Base-by-base conservation (phyloP, 2,113 vertebrate species). In the Isichthys henryi region DNA sequence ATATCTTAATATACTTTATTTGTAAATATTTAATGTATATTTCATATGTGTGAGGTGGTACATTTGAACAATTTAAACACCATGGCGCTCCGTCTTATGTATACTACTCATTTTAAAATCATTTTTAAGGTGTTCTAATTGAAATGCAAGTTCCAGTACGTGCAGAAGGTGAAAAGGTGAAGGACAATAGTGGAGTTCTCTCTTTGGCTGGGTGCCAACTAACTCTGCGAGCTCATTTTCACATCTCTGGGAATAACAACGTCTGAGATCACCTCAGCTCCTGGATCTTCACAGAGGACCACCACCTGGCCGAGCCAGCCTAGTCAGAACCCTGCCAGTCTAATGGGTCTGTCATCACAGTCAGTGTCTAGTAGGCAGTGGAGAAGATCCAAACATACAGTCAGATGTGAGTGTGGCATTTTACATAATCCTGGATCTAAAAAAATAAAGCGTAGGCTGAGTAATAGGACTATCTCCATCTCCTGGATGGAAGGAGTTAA, bases 321-420 rank as follows among this genome's bases (percentile, higher is more conserved):
- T 92, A 95, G 95, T 95, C 95, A 93, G 92, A 92, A 90, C 93
- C 49, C 92, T 48, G 91, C 93, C 93, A 93, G 93, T 95, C 94
- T 95, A 94, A 96, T 94, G 94, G 94, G 95, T 96, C 92, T 94
- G 94, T 94, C 95, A 94, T 94, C 93, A 93, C 93, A 91, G 94
- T 92, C 92, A 93, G 91, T 92, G 91, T 94, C 93, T 94, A 95
- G 93, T 91, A 91, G 93, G 94, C 92, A 50, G 9, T 23, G 87
- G 56, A 46, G 53, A 35, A n/a, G 53, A 49, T 50, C 74, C 74
- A 80, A 80, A 80, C 35, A 11, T 80, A 43, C 35, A 49, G 83
- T 86, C 45, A 49, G 83, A 86, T 23, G 19, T 86, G 83, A 86
- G 46, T 86, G 45, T 49, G 48, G 83, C n/a, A 50, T 49, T 86